Base-by-base conservation (phyloP, 1,140 invertebrate genomes). In the Acromyrmex charruanus region DNA sequence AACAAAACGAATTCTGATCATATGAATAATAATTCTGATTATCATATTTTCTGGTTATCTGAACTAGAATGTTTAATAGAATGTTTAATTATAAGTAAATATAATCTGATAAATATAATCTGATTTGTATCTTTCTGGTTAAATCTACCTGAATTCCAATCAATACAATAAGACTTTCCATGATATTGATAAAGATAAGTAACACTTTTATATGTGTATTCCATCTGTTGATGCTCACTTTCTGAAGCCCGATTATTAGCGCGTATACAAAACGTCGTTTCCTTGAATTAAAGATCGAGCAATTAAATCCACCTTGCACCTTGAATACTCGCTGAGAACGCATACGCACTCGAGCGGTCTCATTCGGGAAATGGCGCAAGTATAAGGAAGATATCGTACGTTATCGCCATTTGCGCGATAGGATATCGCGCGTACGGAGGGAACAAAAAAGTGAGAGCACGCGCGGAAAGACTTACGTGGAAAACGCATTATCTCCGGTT, bases 401-500 rank as follows among this genome's bases (percentile, higher is more conserved):
- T 86, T 86, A 81, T 81, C 63, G 77, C 77, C 53, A 80, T 86
- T 86, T 81, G 75, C 44, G 16, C 75, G 61, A 86, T 86, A 80
- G 74, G 61, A 59, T 81, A 81, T 81, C 51, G 31, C 51, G 77
- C 16, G 18, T 39, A 39, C 35, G 18, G 18, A 21, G 10, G 18
- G 21, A 3, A 21, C 28, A 58, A 66, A 74, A 58, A 58, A 25
- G 66, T 14, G 53, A n/a, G 14, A n/a, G 14, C 35, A n/a, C 51
- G 63, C 63, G 49, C 77, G 87, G 59, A 87, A 89, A 77, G 88
- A 90, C 81, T 72, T 77, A 90, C 90, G 85, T 44, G 90, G 82
- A 85, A 91, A 91, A 91, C 84, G 81, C 88, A 90, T 91, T 91
- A 91, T 91, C 90, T 63, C 82, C 44, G 74, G 88, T 91, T 89